These are phyloP conservation scores for Dolichomitus sp. DNA, from an alignment of 2,888 invertebrate species.

Conservation along the genomic window DNA sequence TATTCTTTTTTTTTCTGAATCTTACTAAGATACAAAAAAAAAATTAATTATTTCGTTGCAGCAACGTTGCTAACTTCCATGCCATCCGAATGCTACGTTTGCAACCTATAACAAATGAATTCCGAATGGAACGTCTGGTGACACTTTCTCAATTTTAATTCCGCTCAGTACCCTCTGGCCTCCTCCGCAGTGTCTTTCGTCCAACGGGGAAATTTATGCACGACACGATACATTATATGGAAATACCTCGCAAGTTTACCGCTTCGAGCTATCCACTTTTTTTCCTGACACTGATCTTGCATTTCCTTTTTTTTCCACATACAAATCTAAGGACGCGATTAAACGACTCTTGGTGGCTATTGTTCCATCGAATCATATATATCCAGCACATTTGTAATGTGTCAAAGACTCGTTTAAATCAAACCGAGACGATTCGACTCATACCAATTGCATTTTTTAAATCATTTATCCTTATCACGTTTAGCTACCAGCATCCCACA, in stretches of 20 bases:
- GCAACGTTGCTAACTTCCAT: no score
- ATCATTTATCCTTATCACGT: constrained; percentile 3
- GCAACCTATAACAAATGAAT: neutral
- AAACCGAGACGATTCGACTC: constrained; percentile 11
- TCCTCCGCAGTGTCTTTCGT: constrained; percentile 27
- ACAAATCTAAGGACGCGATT: neutral
- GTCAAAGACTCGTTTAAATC: constrained; percentile 7
- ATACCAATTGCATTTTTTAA: neutral
- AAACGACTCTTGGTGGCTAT: no score
- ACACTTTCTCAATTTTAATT: constrained; percentile 70
- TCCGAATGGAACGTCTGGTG: neutral
- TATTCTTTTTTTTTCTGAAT: no score
- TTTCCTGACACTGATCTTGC: neutral
- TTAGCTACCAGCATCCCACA: constrained; percentile 6
- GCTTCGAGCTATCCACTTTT: neutral
- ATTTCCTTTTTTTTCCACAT: neutral
- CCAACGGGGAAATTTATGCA: constrained; percentile 67
- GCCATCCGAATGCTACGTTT: neutral
- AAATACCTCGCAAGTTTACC: constrained; percentile 63
- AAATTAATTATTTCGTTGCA: no score
- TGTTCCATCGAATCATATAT: neutral
- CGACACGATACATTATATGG: constrained; percentile 67
- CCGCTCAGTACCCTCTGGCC: constrained; percentile 52
- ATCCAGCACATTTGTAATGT: neutral
- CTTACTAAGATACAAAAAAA: no score